Percentiles rank a stretch among this genome's conserved stretches.
These are phyloP conservation scores for Sialis fuliginosa DNA, from an alignment of 2,888 invertebrate species.

Conservation along the genomic window DNA sequence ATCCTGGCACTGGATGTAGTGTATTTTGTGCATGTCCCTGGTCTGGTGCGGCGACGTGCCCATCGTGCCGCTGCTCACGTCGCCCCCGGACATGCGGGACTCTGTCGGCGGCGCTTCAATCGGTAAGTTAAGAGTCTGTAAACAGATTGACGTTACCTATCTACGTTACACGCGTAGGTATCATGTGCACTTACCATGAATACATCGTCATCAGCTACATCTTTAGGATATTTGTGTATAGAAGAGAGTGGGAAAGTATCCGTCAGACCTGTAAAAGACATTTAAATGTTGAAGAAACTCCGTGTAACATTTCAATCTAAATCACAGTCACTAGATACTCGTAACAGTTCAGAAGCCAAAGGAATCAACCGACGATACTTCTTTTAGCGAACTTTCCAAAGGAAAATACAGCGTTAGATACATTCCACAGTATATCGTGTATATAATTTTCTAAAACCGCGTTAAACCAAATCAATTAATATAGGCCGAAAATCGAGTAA, in stretches of 20 bases:
- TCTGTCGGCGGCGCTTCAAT: constrained; percentile 44
- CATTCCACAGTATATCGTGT: too few species aligned
- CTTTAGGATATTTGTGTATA: constrained; percentile 50
- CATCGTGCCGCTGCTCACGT: constrained; percentile 27
- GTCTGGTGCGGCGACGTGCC: constrained; percentile 30
- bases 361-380: too few species aligned
- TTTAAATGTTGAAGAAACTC: constrained; percentile 6
- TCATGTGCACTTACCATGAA: constrained; percentile 57
- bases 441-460: too few species aligned
- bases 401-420: constrained; percentile 10
- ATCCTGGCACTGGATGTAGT: constrained; percentile 27
- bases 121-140: constrained; percentile 73
- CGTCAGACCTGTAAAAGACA: constrained; percentile 44
- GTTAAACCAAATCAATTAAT: too few species aligned
- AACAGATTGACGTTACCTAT: constrained; percentile 12
- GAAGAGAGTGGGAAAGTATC: constrained; percentile 53
- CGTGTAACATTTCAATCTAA: too few species aligned
- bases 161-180: neutral
- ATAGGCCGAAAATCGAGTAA: too few species aligned
- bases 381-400: constrained; percentile 10
- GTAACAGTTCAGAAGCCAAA: too few species aligned
- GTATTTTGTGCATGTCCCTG: constrained; percentile 34
- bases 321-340: too few species aligned
- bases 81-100: constrained; percentile 54
- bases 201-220: constrained; percentile 83